Conservation (phyloP, 2,888 invertebrate genomes). For the Miltochrista miniata region DNA sequence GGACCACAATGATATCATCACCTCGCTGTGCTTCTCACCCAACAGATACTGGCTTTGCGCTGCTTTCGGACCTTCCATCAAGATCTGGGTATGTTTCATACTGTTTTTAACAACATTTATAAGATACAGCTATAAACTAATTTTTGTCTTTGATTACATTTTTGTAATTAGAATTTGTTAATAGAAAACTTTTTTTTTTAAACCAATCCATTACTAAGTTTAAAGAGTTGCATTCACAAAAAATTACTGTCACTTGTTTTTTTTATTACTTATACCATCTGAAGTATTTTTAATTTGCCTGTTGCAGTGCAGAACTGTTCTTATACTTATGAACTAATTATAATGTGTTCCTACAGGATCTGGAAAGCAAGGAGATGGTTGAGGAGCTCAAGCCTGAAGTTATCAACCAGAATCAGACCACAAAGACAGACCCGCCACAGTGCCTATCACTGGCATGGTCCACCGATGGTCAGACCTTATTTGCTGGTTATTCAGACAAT, state of each 20-base stretch:
- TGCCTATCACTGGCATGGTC: constrained; percentile 99
- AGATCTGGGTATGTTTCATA: constrained; percentile 94
- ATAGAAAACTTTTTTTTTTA: no score
- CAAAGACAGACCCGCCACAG: constrained; percentile 96
- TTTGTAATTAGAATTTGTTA: no score
- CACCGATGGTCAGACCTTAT: constrained; percentile 99
- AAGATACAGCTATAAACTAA: no score
- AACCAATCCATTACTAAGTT: no score
- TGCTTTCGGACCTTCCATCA: constrained; percentile 98
- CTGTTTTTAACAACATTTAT: no score
- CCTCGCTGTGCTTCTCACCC: constrained; percentile 99
- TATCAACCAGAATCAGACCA: constrained; percentile 87
- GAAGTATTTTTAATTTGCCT: no score
- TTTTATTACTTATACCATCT: no score
- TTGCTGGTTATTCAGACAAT: constrained; percentile 99
- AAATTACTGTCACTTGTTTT: no score
- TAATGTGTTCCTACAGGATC: constrained; percentile 85
- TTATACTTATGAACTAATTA: not conserved
- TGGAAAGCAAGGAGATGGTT: constrained; percentile 99
- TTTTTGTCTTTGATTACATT: no score
- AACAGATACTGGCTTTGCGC: constrained; percentile 99
- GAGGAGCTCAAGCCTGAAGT: constrained; percentile 99
- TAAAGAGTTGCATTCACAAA: no score
- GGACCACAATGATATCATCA: constrained; percentile 99
- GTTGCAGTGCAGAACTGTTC: no score